Conservation (phyloP, 1,140 invertebrate genomes). For the Lithobius niger region DNA sequence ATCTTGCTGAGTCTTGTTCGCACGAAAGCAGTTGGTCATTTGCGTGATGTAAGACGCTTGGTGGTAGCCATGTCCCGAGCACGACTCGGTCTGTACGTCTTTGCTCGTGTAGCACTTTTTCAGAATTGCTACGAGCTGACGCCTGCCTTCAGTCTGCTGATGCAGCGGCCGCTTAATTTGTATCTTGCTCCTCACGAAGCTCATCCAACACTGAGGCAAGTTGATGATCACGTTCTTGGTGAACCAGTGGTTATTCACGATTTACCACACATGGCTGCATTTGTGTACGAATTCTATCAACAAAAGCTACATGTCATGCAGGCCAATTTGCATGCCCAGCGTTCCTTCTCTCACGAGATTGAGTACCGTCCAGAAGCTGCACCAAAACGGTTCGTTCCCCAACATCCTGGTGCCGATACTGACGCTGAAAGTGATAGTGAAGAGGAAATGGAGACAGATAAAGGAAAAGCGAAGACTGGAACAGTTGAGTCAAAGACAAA, state of each 20-base stretch:
- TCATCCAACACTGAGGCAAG: slow-evolving; percentile 52
- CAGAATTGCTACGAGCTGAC: slow-evolving; percentile 93
- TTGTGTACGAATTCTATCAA: slow-evolving; percentile 81
- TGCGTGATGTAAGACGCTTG: slow-evolving; percentile 87
- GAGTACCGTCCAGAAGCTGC: slow-evolving; percentile 22
- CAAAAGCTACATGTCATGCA: slow-evolving; percentile 45
- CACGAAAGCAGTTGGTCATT: slow-evolving; percentile 90
- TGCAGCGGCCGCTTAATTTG: slow-evolving; percentile 54
- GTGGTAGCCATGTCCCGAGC: slow-evolving; percentile 97
- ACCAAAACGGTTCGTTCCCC: slow-evolving; percentile 34
- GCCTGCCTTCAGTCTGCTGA: slow-evolving; percentile 76
- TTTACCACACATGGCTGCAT: slow-evolving; percentile 86
- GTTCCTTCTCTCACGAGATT: not conserved
- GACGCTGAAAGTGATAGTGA: slow-evolving; percentile 31
- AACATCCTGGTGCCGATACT: slow-evolving; percentile 45
- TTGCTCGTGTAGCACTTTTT: slow-evolving; percentile 83
- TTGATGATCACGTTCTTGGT: slow-evolving; percentile 25
- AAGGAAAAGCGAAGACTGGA: slow-evolving; percentile 8
- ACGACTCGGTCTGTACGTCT: slow-evolving; percentile 91
- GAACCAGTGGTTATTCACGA: slow-evolving; percentile 49
- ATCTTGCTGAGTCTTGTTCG: slow-evolving; percentile 91
- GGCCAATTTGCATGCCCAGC: slow-evolving; percentile 8
- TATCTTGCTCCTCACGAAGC: slow-evolving; percentile 60
- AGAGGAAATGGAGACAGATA: slow-evolving; percentile 10
- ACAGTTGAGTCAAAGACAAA: slow-evolving; percentile 12